Conservation (phyloP, 2,113 vertebrate species). For the Hippolais icterina region DNA sequence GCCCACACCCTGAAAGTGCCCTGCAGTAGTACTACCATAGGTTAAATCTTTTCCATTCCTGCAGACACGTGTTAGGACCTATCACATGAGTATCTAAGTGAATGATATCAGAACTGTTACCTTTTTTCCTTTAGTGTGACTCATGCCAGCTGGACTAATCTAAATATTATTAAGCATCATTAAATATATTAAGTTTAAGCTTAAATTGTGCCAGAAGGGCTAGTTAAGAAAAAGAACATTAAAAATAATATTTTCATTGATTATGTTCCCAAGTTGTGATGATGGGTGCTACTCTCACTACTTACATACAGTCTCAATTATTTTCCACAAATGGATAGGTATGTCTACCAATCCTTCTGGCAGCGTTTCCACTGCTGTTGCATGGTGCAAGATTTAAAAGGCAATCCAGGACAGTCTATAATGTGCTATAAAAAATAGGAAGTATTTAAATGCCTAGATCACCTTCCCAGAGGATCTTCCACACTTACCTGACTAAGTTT, state of each 20-base stretch:
- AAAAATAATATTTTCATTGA: background rate
- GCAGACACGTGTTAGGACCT: background rate
- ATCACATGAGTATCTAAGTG: background rate
- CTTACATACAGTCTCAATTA: background rate
- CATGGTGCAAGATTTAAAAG: background rate
- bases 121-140: background rate
- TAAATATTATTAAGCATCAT: conserved; percentile 58
- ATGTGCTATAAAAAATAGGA: background rate
- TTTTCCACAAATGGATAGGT: background rate
- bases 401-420: background rate
- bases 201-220: background rate
- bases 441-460: background rate
- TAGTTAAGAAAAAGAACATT: background rate
- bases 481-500: background rate
- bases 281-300: background rate
- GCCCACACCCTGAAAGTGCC: background rate
- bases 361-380: background rate
- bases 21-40: background rate
- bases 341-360: background rate
- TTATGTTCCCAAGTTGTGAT: background rate
- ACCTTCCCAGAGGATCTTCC: background rate
- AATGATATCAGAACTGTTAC: background rate
- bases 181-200: background rate
- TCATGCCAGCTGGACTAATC: conserved; percentile 50
- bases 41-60: background rate